Evolutionary conservation across 2,113 vertebrate genomes (phyloP), one percentile per base, ranked within the genome.

Genomic region (Coptodon bakossiorum): DNA sequence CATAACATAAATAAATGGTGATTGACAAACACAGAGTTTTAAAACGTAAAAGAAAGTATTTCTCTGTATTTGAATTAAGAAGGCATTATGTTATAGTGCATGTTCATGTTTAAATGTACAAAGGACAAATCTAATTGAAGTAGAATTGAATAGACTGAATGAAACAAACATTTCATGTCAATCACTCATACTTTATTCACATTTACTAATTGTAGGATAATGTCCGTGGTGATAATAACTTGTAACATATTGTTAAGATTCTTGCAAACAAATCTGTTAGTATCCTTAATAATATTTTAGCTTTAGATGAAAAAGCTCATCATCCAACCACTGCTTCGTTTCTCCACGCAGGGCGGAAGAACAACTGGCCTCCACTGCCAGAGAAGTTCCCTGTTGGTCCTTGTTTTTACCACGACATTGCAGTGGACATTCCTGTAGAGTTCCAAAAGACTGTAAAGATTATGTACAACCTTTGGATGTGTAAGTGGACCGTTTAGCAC

Each of bases 381-480:
- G 97, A 97, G 92, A 98, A 97, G 96, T 98, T 99, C 93, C 98
- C 98, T 2, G 97, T 98, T 17, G 98, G 98, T 52, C 98, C 98
- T 2, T 99, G 98, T 96, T 99, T 99, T 95, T 99, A 99, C 90
- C 98, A 99, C 80, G 98, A 99, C 83, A 98, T 99, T 82, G 97
- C 98, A 6, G 98, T 99, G 94, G 98, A 99, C 93, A 99, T 99
- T 93, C 98, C 98, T 84, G 96, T 99, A 90, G 98, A 99, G 95
- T 99, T 98, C 91, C 98, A 99, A 96, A 99, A 99, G 96, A 99
- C 98, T 19, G 97, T 99, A 91, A 99, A 99, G 95, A 99, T 99
- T 94, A 99, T 99, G 98, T 99, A 99, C 95, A 99, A 99, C 93
- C 96, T 99, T 61, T 99, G 98, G 98, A 99, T 99, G 98, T 99